Base-by-base conservation (phyloP, 2,113 vertebrate genomes). In the Oncorhynchus gorbuscha region DNA sequence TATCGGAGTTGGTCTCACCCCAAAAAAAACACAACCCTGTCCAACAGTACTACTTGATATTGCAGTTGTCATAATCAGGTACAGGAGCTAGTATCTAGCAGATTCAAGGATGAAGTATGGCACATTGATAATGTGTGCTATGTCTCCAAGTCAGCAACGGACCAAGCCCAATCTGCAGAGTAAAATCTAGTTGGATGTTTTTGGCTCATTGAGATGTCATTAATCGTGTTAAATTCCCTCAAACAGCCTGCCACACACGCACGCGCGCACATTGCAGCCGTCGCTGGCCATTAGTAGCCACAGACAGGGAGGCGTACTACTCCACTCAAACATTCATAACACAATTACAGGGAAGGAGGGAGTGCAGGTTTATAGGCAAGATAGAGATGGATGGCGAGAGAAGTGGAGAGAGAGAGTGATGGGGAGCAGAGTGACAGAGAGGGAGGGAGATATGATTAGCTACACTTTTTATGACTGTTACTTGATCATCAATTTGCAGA, bases 171-270 rank as follows among this genome's bases (percentile, higher is more conserved):
- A 39, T 45, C 32, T 45, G 68, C 35, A 26, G 68, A 79, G 58
- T 73, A 72, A 87, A 85, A 83, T 76, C 49, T 81, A 87, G 84
- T 86, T 5, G 83, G 76, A 76, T 72, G 69, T 71, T 69, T 86
- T 86, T 81, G 58, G 55, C 81, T 82, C 79, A 78, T 87, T 83
- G 66, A 76, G 75, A 77, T 78, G 77, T 76, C 12, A 4, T 65
- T 89, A 84, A 92, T 92, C 78, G 79, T 84, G 89, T 92, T 90
- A 88, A 86, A 84, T 77, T 82, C 71, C 16, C 77, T 80, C 78
- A 83, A 59, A 75, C 45, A 77, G 14, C 8, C 18, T 49, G 72
- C n/a, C 28, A 84, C 71, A 84, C 71, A 72, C 65, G 78, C 69
- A n/a, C 22, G 65, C 68, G 76, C 45, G 69, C 76, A 75, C 51